Percentiles rank a stretch among this genome's conserved stretches.
phyloP scores from a whole-genome alignment of 2,113 vertebrate genomes.

The Cololabis saira region DNA sequence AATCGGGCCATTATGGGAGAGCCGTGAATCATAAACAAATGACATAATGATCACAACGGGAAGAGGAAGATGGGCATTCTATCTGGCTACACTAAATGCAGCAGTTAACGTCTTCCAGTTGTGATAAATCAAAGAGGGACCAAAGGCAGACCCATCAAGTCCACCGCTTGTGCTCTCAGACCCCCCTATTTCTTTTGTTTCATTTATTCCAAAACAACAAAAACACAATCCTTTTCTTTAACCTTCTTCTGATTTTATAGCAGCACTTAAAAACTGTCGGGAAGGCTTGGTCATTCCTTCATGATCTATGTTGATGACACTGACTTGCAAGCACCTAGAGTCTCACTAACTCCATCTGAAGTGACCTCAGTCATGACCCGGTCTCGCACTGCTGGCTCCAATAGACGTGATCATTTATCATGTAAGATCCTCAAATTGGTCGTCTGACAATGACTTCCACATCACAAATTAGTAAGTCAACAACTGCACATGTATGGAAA shows the following conservation, averaged over 20 bases:
- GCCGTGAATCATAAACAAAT: slow-evolving; percentile 78
- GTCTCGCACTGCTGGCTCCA: slow-evolving; percentile 54
- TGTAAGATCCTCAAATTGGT: slow-evolving; percentile 43
- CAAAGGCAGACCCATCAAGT: slow-evolving; percentile 6
- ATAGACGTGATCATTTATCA: slow-evolving; percentile 55
- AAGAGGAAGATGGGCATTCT: slow-evolving; percentile 52
- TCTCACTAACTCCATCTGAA: slow-evolving; percentile 59
- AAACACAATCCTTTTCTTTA: slow-evolving; percentile 14
- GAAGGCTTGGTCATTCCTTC: slow-evolving; percentile 46
- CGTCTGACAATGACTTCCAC: slow-evolving; percentile 51
- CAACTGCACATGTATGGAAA: slow-evolving; percentile 51
- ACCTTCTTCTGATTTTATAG: slow-evolving; percentile 26
- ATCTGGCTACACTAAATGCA: slow-evolving; percentile 57
- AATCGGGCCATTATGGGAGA: slow-evolving; percentile 63
- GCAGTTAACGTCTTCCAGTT: slow-evolving; percentile 51
- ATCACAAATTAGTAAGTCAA: slow-evolving; percentile 54
- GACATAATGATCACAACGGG: slow-evolving; percentile 65
- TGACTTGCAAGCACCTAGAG: slow-evolving; percentile 52
- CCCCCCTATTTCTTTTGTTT: slow-evolving; percentile 13
- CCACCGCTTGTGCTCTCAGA: slow-evolving; percentile 37
- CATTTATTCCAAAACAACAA: slow-evolving; percentile 9
- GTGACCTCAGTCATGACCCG: slow-evolving; percentile 70
- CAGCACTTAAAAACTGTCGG: slow-evolving; percentile 30
- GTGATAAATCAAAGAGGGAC: slow-evolving; percentile 60
- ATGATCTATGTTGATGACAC: slow-evolving; percentile 70